Base-by-base conservation (phyloP, 2,113 vertebrate species). In the Albula glossodonta region DNA sequence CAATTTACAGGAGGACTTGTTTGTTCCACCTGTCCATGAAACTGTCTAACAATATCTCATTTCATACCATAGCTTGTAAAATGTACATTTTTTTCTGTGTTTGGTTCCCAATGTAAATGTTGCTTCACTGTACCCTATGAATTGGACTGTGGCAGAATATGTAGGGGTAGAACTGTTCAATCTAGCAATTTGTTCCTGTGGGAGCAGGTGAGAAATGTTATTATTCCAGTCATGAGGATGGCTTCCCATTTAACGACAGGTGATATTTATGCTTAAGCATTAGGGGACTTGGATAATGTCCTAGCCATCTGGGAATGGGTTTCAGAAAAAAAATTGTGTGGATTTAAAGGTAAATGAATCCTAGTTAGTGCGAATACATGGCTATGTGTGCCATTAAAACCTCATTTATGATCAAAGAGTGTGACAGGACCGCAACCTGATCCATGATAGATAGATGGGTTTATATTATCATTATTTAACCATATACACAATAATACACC, bases 211-310 rank as follows among this genome's bases (percentile, higher is more conserved):
- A 41, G 31, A 80, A 50, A n/a, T 49, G 25, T 48, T 19, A 48
- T 80, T 52, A n/a, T 81, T 4, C 80, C 13, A 60, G 81, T 53
- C 57, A 60, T 60, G 31, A 41, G 52, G 19, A 60, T 51, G 41
- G 6, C 56, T 11, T 83, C 81, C 52, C 53, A 83, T 83, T 83
- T 83, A 60, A 60, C 60, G 52, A 83, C 25, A 83, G 80, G 49
- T 81, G 50, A 81, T 52, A 81, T 81, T 81, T 83, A 83, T 83
- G 31, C 41, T 60, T 63, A 83, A 83, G 52, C 81, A 83, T 31
- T 60, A 83, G 25, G 50, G 50, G 25, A 60, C 81, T 60, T 51
- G 50, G 56, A 60, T 60, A 12, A 83, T 13, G 25, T 74, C 52
- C 25, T 41, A 41, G 41, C 81, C 81, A 83, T 83, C 81, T 83